Evolutionary conservation across 1,140 invertebrate genomes (phyloP), one percentile per base, ranked within the genome.

Genomic region (Eulimnadia texana): DNA sequence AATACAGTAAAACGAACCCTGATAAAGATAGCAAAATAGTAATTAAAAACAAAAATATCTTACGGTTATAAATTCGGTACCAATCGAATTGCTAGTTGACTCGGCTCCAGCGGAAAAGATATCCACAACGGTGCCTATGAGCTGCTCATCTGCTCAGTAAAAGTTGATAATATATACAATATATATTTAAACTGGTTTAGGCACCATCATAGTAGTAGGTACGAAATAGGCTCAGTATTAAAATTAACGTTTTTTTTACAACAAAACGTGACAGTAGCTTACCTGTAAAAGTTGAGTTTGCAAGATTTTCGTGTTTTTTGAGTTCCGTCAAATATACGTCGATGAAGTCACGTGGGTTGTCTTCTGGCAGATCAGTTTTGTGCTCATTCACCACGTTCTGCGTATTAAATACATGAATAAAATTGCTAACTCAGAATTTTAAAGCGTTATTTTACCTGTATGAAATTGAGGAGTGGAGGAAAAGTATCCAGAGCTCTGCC

Each of bases 291-390:
- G 72, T 70, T 1, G 72, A 68, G 1, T 29, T 58, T 47, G 56
- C 16, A 53, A 68, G 67, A 6, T 42, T 6, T 61, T 73, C 71
- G 22, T 66, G 67, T 27, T 72, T 61, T 47, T 79, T 70, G 76
- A 88, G 84, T 75, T 88, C 80, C 42, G 78, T 73, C 3, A 92
- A 73, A 69, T 84, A 90, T 28, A 82, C 78, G 67, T 88, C 87
- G 51, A 92, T 86, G 27, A 90, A 79, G 68, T 91, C 87, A 19
- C 77, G 72, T 2, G 81, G 78, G 19, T 77, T 71, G 13, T 80
- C 67, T 3, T 25, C 55, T 16, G 71, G 75, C 1, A 70, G 75
- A 33, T 68, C 28, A 11, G 22, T 66, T 63, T 79, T 70, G 61
- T 86, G 84, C 29, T 81, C 73, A 6, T 73, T 68, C 27, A 87